Evolutionary conservation across 1,140 invertebrate species (phyloP).

Genomic region (Hormaphis cornu): DNA sequence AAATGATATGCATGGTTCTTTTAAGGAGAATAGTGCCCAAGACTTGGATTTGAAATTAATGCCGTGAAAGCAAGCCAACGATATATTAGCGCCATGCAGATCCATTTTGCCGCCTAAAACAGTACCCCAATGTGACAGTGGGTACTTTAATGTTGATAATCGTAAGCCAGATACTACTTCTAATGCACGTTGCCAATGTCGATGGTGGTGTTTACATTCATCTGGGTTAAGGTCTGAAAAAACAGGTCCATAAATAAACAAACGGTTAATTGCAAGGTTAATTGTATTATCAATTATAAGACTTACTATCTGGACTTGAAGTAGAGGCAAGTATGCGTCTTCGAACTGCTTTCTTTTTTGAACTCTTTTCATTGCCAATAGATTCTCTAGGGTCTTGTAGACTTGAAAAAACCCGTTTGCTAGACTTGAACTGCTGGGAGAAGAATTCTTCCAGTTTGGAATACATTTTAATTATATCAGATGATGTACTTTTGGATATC

Average conservation of each 20-base stretch:
- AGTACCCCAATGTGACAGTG: slow-evolving; percentile 63
- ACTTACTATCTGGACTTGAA: slow-evolving; percentile 19
- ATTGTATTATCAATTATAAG: neutral
- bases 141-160: slow-evolving; percentile 59
- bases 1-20: slow-evolving; percentile 90
- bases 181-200: slow-evolving; percentile 82
- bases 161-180: slow-evolving; percentile 61
- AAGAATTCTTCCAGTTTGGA: slow-evolving; percentile 95
- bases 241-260: neutral
- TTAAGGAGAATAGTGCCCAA: slow-evolving; percentile 91
- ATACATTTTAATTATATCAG: slow-evolving; percentile 92
- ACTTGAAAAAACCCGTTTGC: slow-evolving; percentile 78
- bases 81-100: slow-evolving; percentile 81
- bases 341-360: slow-evolving; percentile 2
- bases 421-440: slow-evolving; percentile 86
- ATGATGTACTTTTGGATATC: slow-evolving; percentile 92
- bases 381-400: slow-evolving; percentile 47
- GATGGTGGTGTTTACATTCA: slow-evolving; percentile 56
- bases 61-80: slow-evolving; percentile 92
- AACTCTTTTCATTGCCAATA: slow-evolving; percentile 1
- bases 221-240: slow-evolving; percentile 28
- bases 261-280: neutral
- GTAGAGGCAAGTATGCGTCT: slow-evolving; percentile 10
- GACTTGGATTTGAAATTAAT: slow-evolving; percentile 95
- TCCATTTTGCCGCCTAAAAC: slow-evolving; percentile 90